These are phyloP conservation scores for Gallinago solitaria DNA, from an alignment of 2,797 vertebrate species.

Conservation along the genomic window DNA sequence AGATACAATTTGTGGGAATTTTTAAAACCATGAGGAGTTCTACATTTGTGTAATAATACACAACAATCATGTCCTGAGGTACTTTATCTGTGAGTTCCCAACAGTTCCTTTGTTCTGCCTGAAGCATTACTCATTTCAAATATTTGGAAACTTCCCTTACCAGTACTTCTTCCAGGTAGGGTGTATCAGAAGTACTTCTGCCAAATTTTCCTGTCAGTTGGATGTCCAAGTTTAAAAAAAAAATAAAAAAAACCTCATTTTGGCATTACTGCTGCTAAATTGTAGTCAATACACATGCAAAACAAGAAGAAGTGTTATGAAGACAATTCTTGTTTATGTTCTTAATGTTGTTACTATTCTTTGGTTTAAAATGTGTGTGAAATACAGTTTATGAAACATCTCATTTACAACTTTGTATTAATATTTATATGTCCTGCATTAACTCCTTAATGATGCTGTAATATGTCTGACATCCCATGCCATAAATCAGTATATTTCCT, in stretches of 20 bases:
- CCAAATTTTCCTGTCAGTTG: neutral
- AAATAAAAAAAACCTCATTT: neutral
- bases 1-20: neutral
- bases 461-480: neutral
- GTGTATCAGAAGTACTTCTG: neutral
- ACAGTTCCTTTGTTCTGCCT: neutral
- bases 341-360: neutral
- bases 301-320: conserved; percentile 1
- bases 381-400: neutral
- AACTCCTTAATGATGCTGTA: neutral
- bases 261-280: neutral
- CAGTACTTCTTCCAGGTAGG: neutral
- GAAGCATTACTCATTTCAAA: neutral
- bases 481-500: neutral
- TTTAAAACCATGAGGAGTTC: neutral
- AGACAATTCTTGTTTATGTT: neutral
- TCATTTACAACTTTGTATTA: neutral
- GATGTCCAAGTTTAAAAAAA: neutral
- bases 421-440: neutral
- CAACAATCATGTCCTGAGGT: neutral
- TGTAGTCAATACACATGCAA: neutral
- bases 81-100: neutral
- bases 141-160: neutral
- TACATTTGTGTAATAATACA: neutral
- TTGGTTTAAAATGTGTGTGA: conserved; percentile 4